These are phyloP conservation scores for Caenorhabditis sp. DNA, from an alignment of 2,888 invertebrate genomes.

Conservation along the genomic window DNA sequence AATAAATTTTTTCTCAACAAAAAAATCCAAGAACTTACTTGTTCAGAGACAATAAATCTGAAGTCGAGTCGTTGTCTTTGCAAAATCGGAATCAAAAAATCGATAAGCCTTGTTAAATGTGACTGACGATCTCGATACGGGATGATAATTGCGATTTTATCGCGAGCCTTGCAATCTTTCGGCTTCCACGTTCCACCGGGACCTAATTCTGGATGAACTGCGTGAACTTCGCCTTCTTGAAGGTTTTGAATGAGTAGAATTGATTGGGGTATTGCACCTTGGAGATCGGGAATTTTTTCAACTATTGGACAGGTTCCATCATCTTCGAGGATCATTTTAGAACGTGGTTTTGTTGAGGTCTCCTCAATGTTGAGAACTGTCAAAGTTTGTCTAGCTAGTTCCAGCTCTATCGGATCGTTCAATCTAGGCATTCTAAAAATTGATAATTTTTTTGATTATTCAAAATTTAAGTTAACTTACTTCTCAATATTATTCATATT, in stretches of 20 bases:
- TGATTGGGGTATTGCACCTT: conserved; percentile 60
- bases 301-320: conserved; percentile 47
- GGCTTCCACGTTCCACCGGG: conserved; percentile 70
- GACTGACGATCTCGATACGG: conserved; percentile 71
- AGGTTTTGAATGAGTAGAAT: conserved; percentile 67
- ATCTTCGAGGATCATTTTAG: conserved; percentile 30
- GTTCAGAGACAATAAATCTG: conserved; percentile 71
- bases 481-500: conserved; percentile 18
- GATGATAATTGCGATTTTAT: conserved; percentile 71
- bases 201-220: conserved; percentile 58
- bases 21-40: conserved; percentile 48
- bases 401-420: conserved; percentile 33
- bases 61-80: conserved; percentile 70
- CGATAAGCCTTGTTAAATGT: conserved; percentile 68
- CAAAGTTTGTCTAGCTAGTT: conserved; percentile 39
- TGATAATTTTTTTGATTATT: not conserved
- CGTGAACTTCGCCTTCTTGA: conserved; percentile 53
- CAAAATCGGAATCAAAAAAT: conserved; percentile 71
- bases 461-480: not conserved
- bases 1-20: not conserved
- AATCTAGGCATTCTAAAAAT: too few relatives aligned
- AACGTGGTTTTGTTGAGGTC: conserved; percentile 11
- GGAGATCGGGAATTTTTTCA: conserved; percentile 46
- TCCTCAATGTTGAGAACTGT: conserved; percentile 43
- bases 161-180: conserved; percentile 60